Base-by-base conservation (phyloP, 2,888 invertebrate species). In the Drosophila kambysellisi region DNA sequence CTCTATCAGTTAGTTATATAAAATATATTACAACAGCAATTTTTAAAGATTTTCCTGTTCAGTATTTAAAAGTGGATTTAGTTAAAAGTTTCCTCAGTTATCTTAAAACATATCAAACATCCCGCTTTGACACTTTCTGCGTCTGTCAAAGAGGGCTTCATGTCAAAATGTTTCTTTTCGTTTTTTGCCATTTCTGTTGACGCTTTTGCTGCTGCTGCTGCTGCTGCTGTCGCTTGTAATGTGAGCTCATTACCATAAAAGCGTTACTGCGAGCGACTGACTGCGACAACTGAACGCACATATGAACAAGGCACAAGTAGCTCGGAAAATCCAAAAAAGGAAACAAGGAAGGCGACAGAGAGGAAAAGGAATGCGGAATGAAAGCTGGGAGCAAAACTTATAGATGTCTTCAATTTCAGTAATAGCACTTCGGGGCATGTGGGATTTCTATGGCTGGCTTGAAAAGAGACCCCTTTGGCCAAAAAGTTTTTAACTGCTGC, bases 351-450 rank as follows among this genome's bases (percentile, higher is more conserved):
- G 30, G 4, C 15, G 15, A 25, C 46, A 46, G 32, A 39, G 25
- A 35, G n/a, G 51, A 35, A 57, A 59, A 30, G 48, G 35, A 59
- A 58, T 60, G 30, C n/a, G 61, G 62, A 67, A 70, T 52, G 66
- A 50, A 60, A 61, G 63, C 70, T 70, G 66, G 59, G 32, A 56
- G 70, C 53, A 74, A 79, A 86, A 76, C 82, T 88, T 88, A 88
- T 87, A 86, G 89, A 87, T 86, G 87, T 83, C 89, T 90, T 90
- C 87, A 88, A 88, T 87, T 90, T 90, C 77, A 80, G 87, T 87
- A 87, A 87, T 86, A 88, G 86, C 83, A 86, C 87, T 88, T 88
- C 57, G 75, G 87, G 90, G 90, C 89, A 80, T 83, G 73, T 70
- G 89, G 81, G 82, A 88, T 74, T 76, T 78, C 72, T 53, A 65